phyloP scores from a whole-genome alignment of 2,888 invertebrate species.

The Fissipunctia ypsillon region DNA sequence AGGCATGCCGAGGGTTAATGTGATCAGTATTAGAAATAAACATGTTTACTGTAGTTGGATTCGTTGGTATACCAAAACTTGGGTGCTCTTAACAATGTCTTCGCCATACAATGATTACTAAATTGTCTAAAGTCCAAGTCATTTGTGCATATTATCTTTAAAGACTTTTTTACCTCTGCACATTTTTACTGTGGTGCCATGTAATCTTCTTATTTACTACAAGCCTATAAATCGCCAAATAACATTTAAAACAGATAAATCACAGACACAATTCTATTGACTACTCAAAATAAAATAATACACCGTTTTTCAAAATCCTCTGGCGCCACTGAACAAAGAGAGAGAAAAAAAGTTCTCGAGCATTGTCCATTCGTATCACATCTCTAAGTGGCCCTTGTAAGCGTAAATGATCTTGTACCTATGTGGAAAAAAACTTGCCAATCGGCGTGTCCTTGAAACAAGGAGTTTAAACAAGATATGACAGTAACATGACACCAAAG shows the following conservation, averaged over 20 bases:
- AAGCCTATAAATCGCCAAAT: no score
- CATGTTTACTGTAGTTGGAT: neutral
- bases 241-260: slow-evolving; percentile 29
- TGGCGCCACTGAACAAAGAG: slow-evolving; percentile 69
- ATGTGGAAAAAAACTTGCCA: slow-evolving; percentile 55
- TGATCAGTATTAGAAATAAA: neutral
- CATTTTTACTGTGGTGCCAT: neutral
- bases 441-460: slow-evolving; percentile 48
- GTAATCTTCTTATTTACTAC: neutral
- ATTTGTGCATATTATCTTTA: neutral
- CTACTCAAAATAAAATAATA: slow-evolving; percentile 39
- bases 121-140: neutral
- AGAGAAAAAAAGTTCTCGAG: slow-evolving; percentile 55
- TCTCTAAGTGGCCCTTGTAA: slow-evolving; percentile 60
- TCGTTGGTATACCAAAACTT: neutral
- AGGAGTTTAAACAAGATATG: slow-evolving; percentile 52
- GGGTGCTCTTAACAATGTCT: neutral
- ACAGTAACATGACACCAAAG: slow-evolving; percentile 63
- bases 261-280: slow-evolving; percentile 7
- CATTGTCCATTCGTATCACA: slow-evolving; percentile 52
- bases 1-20: no score
- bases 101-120: accelerated
- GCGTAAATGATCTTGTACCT: slow-evolving; percentile 62
- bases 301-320: slow-evolving; percentile 27
- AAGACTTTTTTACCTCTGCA: neutral